Conservation (phyloP, 1,140 invertebrate genomes). For the Mycetomoellerius zeteki region DNA sequence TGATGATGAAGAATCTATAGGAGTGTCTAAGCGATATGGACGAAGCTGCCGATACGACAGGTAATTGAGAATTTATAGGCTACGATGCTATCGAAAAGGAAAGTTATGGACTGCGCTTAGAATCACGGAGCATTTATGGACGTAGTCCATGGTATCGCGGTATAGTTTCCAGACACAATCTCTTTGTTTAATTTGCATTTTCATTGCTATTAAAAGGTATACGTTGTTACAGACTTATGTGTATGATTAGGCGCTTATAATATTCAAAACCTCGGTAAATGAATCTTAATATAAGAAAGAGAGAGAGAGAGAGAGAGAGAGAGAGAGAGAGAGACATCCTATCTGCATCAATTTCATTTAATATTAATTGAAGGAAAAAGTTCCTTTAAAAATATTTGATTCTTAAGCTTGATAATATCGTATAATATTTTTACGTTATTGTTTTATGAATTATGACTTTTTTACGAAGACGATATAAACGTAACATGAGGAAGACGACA, state of each 20-base stretch:
- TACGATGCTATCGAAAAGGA: constrained; percentile 35
- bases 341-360: background rate
- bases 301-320: no score
- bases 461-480: background rate
- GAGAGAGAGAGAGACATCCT: background rate
- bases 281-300: background rate
- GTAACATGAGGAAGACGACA: background rate
- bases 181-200: background rate
- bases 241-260: background rate
- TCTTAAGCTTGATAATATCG: background rate
- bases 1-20: constrained; percentile 3
- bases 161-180: background rate
- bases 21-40: background rate
- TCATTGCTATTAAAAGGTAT: background rate
- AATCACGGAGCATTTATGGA: constrained; percentile 20
- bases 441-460: background rate
- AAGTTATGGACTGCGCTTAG: constrained; percentile 22
- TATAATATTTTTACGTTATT: background rate
- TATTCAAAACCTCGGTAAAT: background rate
- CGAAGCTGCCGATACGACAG: background rate
- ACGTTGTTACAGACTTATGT: background rate
- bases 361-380: background rate
- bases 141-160: background rate
- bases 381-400: background rate
- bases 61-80: constrained; percentile 37